Evolutionary conservation across 2,888 invertebrate genomes (phyloP).

Genomic region (Agonopterix alstromeriana): DNA sequence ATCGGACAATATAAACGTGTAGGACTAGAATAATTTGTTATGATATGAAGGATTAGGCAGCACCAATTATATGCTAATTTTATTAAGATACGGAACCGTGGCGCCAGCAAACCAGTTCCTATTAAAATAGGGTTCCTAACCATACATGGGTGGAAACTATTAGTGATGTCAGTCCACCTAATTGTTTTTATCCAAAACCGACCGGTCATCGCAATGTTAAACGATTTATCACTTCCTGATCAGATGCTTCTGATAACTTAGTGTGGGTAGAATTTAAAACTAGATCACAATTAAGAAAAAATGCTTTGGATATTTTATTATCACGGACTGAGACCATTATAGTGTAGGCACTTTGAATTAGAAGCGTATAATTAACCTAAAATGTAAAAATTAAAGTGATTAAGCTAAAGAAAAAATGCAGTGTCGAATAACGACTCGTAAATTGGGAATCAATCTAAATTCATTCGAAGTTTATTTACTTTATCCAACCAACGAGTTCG

Average conservation of each 20-base stretch:
- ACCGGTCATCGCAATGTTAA: constrained; percentile 25
- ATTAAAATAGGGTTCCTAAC: constrained; percentile 22
- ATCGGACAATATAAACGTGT: constrained; percentile 9
- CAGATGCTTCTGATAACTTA: constrained; percentile 12
- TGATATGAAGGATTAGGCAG: constrained; percentile 7
- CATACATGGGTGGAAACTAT: constrained; percentile 31
- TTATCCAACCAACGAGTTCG: constrained; percentile 19
- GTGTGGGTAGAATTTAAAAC: not conserved
- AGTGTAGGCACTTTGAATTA: too few species aligned
- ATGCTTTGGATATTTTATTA: too few species aligned
- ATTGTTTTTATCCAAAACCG: constrained; percentile 43
- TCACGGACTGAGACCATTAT: too few species aligned
- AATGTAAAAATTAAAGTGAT: too few species aligned
- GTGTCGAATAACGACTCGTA: too few species aligned
- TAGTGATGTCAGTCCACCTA: constrained; percentile 27
- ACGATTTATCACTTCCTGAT: constrained; percentile 34
- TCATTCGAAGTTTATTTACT: constrained; percentile 24
- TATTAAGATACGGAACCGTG: constrained; percentile 39
- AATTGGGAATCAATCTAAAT: constrained; percentile 3
- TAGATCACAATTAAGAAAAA: too few species aligned
- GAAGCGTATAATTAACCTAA: too few species aligned
- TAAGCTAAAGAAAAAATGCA: too few species aligned
- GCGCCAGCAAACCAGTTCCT: constrained; percentile 34
- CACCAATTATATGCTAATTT: constrained; percentile 47
- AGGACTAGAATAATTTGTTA: constrained; percentile 19